Evolutionary conservation across 2,888 invertebrate species (phyloP).

Genomic region (Mythimna impura): DNA sequence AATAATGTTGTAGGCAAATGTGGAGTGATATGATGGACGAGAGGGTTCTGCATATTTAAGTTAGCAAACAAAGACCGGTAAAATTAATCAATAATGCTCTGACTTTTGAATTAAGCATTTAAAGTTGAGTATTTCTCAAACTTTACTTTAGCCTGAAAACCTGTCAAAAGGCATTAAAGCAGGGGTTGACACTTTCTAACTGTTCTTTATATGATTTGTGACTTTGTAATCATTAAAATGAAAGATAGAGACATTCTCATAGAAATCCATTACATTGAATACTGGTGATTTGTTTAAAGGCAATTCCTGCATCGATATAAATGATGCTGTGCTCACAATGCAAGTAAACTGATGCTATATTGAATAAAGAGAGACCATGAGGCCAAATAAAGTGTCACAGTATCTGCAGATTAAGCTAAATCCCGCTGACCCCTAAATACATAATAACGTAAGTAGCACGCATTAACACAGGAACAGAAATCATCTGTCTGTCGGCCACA

Average conservation of each 20-base stretch:
- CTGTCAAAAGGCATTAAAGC: too few species aligned
- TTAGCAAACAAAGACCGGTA: not conserved
- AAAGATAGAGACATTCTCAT: not conserved
- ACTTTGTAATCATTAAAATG: too few species aligned
- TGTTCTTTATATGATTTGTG: too few species aligned
- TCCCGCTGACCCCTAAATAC: conserved; percentile 45
- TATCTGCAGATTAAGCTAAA: not conserved
- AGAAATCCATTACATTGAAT: not conserved
- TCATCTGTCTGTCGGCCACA: conserved; percentile 77
- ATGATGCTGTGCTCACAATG: not conserved
- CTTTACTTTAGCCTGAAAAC: too few species aligned
- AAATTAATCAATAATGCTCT: too few species aligned
- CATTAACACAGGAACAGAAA: conserved; percentile 58
- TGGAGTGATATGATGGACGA: not conserved
- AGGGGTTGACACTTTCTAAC: too few species aligned
- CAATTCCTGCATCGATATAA: not conserved
- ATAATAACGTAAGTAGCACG: conserved; percentile 40
- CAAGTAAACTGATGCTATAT: not conserved
- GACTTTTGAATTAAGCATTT: too few species aligned
- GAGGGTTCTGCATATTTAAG: conserved; percentile 36
- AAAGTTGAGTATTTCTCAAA: too few species aligned
- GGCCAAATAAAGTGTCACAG: too few species aligned
- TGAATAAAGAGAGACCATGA: not conserved
- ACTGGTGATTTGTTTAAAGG: not conserved
- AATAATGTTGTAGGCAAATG: conserved; percentile 51